Conservation (phyloP, 2,113 vertebrate genomes). For the Coturnix japonica region DNA sequence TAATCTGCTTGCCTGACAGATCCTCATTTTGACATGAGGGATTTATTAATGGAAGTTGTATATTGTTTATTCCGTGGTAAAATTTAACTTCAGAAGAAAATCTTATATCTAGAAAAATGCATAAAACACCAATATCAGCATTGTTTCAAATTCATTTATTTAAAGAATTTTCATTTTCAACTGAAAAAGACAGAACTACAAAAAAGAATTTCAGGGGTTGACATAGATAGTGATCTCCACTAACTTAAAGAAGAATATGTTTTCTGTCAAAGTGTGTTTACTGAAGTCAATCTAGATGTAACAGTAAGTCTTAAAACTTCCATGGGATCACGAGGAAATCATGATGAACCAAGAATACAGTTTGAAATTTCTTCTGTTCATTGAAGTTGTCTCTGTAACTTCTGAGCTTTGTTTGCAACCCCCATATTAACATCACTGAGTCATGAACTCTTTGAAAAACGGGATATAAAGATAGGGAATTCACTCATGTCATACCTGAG, state of each 20-base stretch:
- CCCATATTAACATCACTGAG: neutral
- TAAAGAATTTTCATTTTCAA: neutral
- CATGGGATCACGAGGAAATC: neutral
- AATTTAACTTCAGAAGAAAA: neutral
- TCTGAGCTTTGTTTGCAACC: neutral
- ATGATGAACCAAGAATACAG: neutral
- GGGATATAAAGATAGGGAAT: neutral
- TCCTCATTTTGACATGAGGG: neutral
- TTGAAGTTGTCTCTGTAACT: neutral
- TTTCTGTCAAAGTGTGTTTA: neutral
- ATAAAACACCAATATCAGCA: neutral
- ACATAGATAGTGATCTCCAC: neutral
- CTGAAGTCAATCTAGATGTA: neutral
- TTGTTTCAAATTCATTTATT: neutral
- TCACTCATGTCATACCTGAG: constrained; percentile 32
- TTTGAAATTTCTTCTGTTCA: neutral
- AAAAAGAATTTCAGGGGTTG: neutral
- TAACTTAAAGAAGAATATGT: too few relatives aligned
- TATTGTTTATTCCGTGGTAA: neutral
- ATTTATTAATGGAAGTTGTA: neutral
- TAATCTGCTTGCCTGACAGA: neutral
- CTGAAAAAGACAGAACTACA: neutral
- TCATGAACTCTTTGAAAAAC: neutral
- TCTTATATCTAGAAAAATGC: neutral
- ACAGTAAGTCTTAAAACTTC: neutral